These are phyloP conservation scores for Thaumatotibia leucotreta DNA, from an alignment of 1,140 invertebrate species.

Conservation along the genomic window DNA sequence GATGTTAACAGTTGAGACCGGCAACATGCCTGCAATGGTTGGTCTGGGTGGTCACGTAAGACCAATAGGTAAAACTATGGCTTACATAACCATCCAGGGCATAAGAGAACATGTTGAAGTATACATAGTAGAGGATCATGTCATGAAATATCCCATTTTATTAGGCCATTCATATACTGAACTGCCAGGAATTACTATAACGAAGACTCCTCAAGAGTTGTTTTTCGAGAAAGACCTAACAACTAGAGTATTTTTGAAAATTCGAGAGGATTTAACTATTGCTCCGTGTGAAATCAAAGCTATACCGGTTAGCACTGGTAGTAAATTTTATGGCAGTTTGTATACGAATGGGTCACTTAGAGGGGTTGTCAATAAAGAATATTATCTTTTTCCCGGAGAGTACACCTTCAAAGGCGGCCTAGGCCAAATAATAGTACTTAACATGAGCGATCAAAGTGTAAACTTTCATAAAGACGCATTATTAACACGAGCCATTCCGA, in stretches of 20 bases:
- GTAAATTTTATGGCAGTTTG: not conserved
- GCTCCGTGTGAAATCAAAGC: not conserved
- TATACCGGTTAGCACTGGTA: not conserved
- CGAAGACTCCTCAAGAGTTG: too few relatives aligned
- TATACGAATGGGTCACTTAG: not conserved
- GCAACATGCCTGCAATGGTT: conserved; percentile 1
- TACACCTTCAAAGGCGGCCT: not conserved
- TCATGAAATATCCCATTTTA: not conserved
- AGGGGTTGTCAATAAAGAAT: not conserved
- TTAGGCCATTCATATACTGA: conserved; percentile 14
- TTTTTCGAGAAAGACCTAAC: too few relatives aligned
- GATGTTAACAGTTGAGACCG: not conserved
- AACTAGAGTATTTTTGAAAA: not conserved
- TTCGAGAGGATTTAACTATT: not conserved
- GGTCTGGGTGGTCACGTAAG: not conserved
- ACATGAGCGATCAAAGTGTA: not conserved
- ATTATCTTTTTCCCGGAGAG: not conserved
- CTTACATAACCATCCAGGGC: not conserved
- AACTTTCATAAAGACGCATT: not conserved
- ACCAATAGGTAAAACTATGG: too few relatives aligned
- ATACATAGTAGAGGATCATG: not conserved
- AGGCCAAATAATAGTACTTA: not conserved
- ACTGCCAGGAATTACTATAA: conserved; percentile 10
- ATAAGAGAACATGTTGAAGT: not conserved
- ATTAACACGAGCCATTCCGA: not conserved